Evolutionary conservation across 1,140 invertebrate species (phyloP).

Genomic region (Drosophila ogumai): DNA sequence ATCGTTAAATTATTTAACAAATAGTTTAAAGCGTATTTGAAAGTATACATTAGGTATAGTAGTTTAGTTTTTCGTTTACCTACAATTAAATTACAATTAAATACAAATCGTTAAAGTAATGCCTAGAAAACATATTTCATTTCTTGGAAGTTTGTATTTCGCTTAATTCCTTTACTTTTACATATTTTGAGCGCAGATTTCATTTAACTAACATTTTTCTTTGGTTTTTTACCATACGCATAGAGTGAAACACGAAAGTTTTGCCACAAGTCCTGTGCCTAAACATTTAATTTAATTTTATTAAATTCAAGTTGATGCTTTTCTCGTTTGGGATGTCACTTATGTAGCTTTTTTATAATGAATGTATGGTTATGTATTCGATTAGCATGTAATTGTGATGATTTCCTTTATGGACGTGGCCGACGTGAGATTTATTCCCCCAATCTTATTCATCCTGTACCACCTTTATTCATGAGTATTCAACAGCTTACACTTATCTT

Average conservation of each 20-base stretch:
- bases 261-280: conserved; percentile 66
- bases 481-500: conserved; percentile 41
- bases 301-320: conserved; percentile 68
- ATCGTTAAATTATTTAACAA: conserved; percentile 70
- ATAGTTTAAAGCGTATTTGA: conserved; percentile 69
- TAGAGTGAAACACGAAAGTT: conserved; percentile 70
- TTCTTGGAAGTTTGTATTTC: conserved; percentile 48
- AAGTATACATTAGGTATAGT: conserved; percentile 67
- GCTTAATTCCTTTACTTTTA: conserved; percentile 45
- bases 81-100: conserved; percentile 59
- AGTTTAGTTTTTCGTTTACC: conserved; percentile 48
- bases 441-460: neutral
- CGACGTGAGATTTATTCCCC: neutral
- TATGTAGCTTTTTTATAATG: conserved; percentile 10
- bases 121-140: conserved; percentile 57
- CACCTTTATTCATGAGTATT: conserved; percentile 42
- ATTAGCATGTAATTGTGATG: conserved; percentile 25
- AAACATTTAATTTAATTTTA: conserved; percentile 65
- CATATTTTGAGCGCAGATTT: conserved; percentile 58
- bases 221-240: conserved; percentile 35
- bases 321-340: conserved; percentile 29
- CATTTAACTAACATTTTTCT: conserved; percentile 52
- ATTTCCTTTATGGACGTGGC: neutral
- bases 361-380: conserved; percentile 22
- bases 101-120: conserved; percentile 73